Percentiles rank a stretch among this genome's conserved stretches.
Conservation (phyloP, 1,140 invertebrate genomes). For the Helicoverpa armigera region DNA sequence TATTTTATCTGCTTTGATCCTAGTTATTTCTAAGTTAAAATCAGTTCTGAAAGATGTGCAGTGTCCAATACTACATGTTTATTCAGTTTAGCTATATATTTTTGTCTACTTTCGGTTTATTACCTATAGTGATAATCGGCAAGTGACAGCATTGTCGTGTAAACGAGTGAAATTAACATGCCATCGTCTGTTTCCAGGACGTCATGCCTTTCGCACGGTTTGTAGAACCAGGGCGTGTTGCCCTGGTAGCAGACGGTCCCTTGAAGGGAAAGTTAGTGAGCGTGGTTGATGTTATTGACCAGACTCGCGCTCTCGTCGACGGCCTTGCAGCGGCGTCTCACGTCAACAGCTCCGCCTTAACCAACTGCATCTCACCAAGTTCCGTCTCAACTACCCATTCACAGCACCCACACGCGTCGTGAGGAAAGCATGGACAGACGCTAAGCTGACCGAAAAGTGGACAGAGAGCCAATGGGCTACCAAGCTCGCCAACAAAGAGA, state of each 20-base stretch:
- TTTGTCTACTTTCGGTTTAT: constrained; percentile 20
- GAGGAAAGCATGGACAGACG: constrained; percentile 94
- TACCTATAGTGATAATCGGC: constrained; percentile 18
- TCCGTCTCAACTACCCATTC: constrained; percentile 95
- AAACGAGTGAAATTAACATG: constrained; percentile 43
- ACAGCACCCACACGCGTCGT: constrained; percentile 94
- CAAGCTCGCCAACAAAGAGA: constrained; percentile 93
- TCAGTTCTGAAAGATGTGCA: not conserved
- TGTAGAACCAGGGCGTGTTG: constrained; percentile 98
- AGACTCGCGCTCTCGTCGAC: constrained; percentile 98
- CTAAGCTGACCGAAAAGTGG: constrained; percentile 93
- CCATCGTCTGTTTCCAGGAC: constrained; percentile 72
- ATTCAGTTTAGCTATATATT: constrained; percentile 41
- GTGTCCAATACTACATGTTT: not conserved
- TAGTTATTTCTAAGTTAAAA: constrained; percentile 8
- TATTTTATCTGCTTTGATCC: constrained; percentile 75
- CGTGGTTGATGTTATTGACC: constrained; percentile 99
- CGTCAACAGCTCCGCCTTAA: constrained; percentile 96
- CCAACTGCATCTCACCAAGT: constrained; percentile 97
- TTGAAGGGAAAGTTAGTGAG: constrained; percentile 96
- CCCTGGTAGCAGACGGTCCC: constrained; percentile 95
- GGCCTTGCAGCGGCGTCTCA: constrained; percentile 94
- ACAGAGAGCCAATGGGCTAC: constrained; percentile 92
- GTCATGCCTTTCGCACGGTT: constrained; percentile 95
- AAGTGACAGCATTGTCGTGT: constrained; percentile 44